A percentile compares a stretch with the other conserved stretches of the same genome.
These are phyloP conservation scores for Coptodon rendalli DNA, from an alignment of 2,113 vertebrate species.

Conservation along the genomic window DNA sequence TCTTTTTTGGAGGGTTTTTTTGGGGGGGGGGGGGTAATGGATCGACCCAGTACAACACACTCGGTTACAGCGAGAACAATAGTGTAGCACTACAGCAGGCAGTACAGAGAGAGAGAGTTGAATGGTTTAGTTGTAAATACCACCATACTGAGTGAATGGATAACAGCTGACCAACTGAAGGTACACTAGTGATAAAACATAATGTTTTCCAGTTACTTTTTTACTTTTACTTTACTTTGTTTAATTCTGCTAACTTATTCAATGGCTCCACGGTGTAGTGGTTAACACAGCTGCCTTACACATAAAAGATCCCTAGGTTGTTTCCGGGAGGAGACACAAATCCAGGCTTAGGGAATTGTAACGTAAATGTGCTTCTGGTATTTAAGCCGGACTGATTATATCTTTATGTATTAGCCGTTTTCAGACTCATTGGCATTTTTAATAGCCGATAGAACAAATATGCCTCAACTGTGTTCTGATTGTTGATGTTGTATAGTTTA, in stretches of 20 bases:
- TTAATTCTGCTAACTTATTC: background rate
- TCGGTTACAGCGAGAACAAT: background rate
- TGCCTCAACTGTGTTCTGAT: background rate
- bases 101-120: background rate
- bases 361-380: background rate
- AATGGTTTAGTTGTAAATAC: background rate
- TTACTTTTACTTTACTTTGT: background rate
- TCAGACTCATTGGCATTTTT: background rate
- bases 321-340: background rate
- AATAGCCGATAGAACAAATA: background rate
- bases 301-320: background rate
- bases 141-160: background rate
- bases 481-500: background rate
- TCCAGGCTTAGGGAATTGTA: background rate
- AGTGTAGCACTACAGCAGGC: background rate
- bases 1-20: too few species aligned
- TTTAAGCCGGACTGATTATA: background rate
- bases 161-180: background rate
- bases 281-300: background rate
- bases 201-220: background rate
- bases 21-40: background rate
- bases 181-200: background rate
- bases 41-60: background rate
- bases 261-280: background rate
- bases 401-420: background rate